These are phyloP conservation scores for Pelagia noctiluca DNA, from an alignment of 30 jellyfish, hydroid and myxozoan species.

Conservation along the genomic window DNA sequence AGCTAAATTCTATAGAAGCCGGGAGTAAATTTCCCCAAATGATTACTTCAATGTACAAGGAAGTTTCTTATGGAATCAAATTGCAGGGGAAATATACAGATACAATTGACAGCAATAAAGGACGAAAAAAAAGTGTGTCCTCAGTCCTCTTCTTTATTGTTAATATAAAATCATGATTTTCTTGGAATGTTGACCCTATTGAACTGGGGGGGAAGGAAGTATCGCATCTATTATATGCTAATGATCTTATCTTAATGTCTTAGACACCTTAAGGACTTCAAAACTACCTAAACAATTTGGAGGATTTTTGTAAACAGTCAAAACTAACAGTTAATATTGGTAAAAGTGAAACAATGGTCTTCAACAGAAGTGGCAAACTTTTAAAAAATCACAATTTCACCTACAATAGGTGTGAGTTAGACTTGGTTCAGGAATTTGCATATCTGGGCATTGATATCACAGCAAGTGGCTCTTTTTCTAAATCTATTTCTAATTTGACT, in stretches of 20 bases:
- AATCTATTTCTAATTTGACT: not conserved
- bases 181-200: too few relatives aligned
- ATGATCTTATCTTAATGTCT: conserved; percentile 12
- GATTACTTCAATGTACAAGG: too few relatives aligned
- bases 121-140: too few relatives aligned
- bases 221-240: conserved; percentile 12
- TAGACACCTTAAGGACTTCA: not conserved
- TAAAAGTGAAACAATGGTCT: conserved; percentile 12
- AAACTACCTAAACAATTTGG: not conserved
- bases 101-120: too few relatives aligned
- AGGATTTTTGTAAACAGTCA: conserved; percentile 4
- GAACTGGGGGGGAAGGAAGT: not conserved
- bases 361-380: conserved; percentile 10
- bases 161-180: too few relatives aligned
- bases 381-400: conserved; percentile 5
- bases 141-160: too few relatives aligned
- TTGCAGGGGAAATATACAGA: too few relatives aligned
- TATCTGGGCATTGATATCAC: conserved; percentile 12
- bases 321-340: conserved; percentile 20
- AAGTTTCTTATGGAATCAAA: too few relatives aligned
- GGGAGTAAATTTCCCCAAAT: too few relatives aligned
- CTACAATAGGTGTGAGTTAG: conserved; percentile 4
- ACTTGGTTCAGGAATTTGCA: conserved; percentile 20
- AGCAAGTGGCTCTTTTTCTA: conserved; percentile 10
- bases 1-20: too few relatives aligned